phyloP scores from a whole-genome alignment of 2,888 invertebrate species.

The Diabrotica balteata region DNA sequence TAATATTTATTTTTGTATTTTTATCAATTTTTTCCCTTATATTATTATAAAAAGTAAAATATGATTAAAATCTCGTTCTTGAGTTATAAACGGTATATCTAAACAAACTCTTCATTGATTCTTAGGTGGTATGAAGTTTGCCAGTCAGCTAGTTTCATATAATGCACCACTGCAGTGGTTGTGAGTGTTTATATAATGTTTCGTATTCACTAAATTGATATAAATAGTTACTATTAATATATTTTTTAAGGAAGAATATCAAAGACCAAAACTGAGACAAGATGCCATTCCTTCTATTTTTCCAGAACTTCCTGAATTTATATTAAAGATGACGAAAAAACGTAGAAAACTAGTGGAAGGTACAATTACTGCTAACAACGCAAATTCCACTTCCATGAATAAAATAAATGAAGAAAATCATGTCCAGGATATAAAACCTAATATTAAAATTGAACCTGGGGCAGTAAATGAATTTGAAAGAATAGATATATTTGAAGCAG shows the following conservation, averaged over 20 bases:
- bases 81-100: too few species aligned
- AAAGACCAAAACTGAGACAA: constrained; percentile 38
- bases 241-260: constrained; percentile 38
- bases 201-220: too few species aligned
- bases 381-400: background rate
- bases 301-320: constrained; percentile 40
- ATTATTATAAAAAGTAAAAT: background rate
- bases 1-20: background rate
- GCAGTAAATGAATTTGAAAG: constrained; percentile 1
- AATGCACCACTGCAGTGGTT: too few species aligned
- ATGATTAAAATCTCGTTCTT: too few species aligned
- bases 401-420: too few species aligned
- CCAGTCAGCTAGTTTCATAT: background rate
- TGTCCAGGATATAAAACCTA: background rate
- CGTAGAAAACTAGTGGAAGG: constrained; percentile 32
- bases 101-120: background rate
- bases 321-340: constrained; percentile 40
- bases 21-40: background rate
- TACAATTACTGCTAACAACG: background rate
- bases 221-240: too few species aligned
- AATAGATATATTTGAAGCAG: background rate
- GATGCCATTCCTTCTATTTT: constrained; percentile 43
- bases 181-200: too few species aligned
- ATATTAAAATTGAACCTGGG: constrained; percentile 18
- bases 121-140: background rate